A percentile compares a stretch with the other conserved stretches of the same genome.
Evolutionary conservation across 2,797 vertebrate species (phyloP).

Genomic region (Epinephelus malabaricus): DNA sequence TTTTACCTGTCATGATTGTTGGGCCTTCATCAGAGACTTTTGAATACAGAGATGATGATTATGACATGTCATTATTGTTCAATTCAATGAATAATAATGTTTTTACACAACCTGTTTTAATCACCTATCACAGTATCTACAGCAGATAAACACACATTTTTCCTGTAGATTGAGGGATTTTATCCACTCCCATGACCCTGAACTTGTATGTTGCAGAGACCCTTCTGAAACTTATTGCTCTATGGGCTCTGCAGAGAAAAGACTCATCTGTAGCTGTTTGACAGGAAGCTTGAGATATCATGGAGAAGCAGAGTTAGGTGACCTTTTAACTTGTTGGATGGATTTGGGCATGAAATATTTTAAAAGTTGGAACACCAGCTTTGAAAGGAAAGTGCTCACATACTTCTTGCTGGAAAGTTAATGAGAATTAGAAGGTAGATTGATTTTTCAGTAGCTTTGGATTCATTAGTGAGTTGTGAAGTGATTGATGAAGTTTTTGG

Average conservation of each 20-base stretch:
- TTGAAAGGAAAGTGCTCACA: constrained; percentile 1
- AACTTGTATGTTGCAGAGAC: not conserved
- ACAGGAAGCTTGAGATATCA: not conserved
- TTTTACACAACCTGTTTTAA: too few relatives aligned
- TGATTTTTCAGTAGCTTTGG: constrained; percentile 47
- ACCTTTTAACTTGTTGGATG: not conserved
- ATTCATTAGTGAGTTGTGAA: constrained; percentile 40
- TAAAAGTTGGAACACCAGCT: not conserved
- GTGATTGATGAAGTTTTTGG: constrained; percentile 51
- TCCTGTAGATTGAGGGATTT: not conserved
- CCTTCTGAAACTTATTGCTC: not conserved
- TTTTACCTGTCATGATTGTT: too few relatives aligned
- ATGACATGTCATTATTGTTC: too few relatives aligned
- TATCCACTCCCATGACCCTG: not conserved
- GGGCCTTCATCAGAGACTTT: too few relatives aligned
- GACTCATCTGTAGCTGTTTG: not conserved
- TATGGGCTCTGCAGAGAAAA: not conserved
- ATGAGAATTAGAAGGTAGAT: constrained; percentile 12
- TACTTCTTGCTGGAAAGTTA: constrained; percentile 20
- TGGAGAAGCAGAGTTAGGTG: not conserved
- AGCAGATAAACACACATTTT: not conserved
- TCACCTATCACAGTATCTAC: too few relatives aligned
- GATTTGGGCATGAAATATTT: not conserved
- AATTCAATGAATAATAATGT: too few relatives aligned
- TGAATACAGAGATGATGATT: too few relatives aligned